phyloP scores from a whole-genome alignment of 2,797 vertebrate genomes.

The Amniataba percoides region DNA sequence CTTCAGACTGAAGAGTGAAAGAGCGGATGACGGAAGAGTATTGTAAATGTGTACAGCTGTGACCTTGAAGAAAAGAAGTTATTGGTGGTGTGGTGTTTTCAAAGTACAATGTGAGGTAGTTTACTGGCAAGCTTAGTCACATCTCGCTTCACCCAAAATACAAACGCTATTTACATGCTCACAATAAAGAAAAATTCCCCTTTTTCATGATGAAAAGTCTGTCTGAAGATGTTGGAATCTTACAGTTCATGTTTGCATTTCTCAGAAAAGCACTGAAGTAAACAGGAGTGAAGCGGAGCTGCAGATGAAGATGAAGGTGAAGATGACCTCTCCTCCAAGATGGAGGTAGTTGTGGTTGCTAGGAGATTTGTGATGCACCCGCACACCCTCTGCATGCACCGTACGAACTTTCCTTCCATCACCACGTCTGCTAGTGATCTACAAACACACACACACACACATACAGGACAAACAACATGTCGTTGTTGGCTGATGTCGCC shows the following conservation, averaged over 20 bases:
- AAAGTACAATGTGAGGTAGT: neutral
- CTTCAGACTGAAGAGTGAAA: neutral
- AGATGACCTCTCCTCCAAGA: neutral
- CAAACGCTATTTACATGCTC: neutral
- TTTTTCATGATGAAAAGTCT: neutral
- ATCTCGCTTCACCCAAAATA: neutral
- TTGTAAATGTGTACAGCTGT: neutral
- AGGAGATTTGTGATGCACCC: conserved; percentile 17
- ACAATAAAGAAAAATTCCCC: no score
- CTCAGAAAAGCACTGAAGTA: neutral
- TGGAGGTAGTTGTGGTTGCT: conserved; percentile 24
- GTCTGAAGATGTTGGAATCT: neutral
- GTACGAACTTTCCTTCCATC: neutral
- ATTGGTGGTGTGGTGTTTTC: neutral
- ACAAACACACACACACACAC: neutral
- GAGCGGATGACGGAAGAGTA: neutral
- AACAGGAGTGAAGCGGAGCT: neutral
- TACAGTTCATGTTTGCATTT: neutral
- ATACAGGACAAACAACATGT: neutral
- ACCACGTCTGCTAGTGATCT: neutral
- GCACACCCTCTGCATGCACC: neutral
- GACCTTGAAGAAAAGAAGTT: neutral
- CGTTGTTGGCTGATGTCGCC: conserved; percentile 7
- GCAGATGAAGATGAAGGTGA: conserved; percentile 9
- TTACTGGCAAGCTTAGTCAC: neutral